Evolutionary conservation across 2,888 invertebrate species (phyloP), one percentile per base, ranked within the genome.

Genomic region (Acronicta aceris): DNA sequence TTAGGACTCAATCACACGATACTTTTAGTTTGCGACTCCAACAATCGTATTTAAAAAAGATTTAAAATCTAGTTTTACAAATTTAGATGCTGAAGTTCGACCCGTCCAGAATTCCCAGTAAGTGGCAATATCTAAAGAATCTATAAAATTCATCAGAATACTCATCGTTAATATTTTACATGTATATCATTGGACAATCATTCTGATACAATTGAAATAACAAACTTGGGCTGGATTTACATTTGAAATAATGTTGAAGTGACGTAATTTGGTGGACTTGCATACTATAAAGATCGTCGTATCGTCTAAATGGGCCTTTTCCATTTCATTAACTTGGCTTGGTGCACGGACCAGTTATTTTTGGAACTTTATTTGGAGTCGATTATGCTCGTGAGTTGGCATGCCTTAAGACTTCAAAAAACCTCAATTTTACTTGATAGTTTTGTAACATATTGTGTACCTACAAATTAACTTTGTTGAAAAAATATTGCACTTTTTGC

Each of bases 401-500:
- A n/a, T 33, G 15, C 38, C 16, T 16, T n/a, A 2, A 53, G 45
- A 55, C 50, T 41, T 55, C 45, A 60, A 42, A 50, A 21, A 17
- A 58, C 9, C 4, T 30, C 47, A 33, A 16, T 33, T 10, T 30
- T 16, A 47, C 8, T 33, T 10, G 12, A 47, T 12, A 33, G 33
- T 33, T 33, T 33, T 12, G 33, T 38, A 38, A 48, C 4, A 27
- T 56, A 21, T 16, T 33, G n/a, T 38, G 4, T 38, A 46, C 25
- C 15, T 55, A 56, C 17, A 56, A 50, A 56, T 49, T 62, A 53
- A 42, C 66, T 53, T 38, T 66, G 53, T 21, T 36, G 30, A 47
- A 59, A 52, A 58, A 15, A 59, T 69, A 70, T 70, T 70, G 69
- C 69, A 70, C 74, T 33, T 50, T 61, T 54, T 9, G n/a, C 46